Evolutionary conservation across 2,113 vertebrate species (phyloP).

Genomic region (Alouatta palliata): DNA sequence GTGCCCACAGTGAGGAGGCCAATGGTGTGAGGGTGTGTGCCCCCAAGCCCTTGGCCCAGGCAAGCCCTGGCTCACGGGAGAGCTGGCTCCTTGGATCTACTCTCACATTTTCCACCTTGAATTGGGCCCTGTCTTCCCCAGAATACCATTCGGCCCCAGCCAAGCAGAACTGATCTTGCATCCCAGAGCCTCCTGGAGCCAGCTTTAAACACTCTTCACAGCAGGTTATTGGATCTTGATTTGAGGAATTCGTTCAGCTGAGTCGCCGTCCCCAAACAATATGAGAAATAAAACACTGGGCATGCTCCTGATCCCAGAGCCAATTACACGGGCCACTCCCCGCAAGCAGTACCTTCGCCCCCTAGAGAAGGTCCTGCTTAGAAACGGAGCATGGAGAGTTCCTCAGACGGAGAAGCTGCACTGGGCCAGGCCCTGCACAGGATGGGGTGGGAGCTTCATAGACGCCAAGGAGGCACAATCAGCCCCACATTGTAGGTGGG

Average conservation of each 20-base stretch:
- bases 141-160: constrained; percentile 80
- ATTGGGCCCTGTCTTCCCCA: constrained; percentile 83
- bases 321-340: constrained; percentile 57
- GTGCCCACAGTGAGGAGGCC: neutral
- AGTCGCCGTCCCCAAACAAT: constrained; percentile 87
- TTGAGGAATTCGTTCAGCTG: constrained; percentile 86
- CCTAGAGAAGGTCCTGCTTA: neutral
- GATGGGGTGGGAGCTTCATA: neutral
- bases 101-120: constrained; percentile 80
- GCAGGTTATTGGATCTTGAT: constrained; percentile 88
- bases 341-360: neutral
- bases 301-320: constrained; percentile 82
- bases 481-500: no score
- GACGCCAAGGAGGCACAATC: neutral
- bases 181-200: constrained; percentile 83
- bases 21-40: neutral
- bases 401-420: neutral
- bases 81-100: neutral
- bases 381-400: neutral
- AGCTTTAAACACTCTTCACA: constrained; percentile 88
- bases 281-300: constrained; percentile 84
- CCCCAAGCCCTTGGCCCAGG: neutral
- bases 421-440: neutral
- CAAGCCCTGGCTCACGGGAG: neutral
- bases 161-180: constrained; percentile 86